Percentiles rank a stretch among this genome's conserved stretches.
Conservation (phyloP, 2,888 invertebrate species). For the Tachina fera region DNA sequence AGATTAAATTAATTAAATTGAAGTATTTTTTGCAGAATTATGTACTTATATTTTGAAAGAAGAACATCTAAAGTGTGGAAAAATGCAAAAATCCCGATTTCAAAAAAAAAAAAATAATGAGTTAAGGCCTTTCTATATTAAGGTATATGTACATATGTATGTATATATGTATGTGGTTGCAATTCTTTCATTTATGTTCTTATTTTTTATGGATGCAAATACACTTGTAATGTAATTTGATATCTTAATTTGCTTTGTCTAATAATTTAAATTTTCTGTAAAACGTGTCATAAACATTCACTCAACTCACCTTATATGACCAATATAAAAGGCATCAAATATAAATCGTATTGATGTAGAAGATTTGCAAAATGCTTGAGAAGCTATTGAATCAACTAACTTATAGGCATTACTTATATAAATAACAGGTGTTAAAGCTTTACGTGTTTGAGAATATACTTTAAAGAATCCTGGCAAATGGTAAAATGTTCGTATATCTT, state of each 20-base stretch:
- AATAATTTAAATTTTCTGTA: background rate
- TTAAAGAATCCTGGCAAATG: constrained; percentile 79
- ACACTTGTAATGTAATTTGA: too few relatives aligned
- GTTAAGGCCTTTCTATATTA: too few relatives aligned
- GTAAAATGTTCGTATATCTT: constrained; percentile 74
- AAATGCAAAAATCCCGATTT: too few relatives aligned
- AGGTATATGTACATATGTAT: too few relatives aligned
- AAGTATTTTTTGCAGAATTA: too few relatives aligned
- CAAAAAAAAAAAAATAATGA: too few relatives aligned
- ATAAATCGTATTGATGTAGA: constrained; percentile 82
- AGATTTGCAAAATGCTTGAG: constrained; percentile 76
- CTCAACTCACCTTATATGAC: constrained; percentile 82
- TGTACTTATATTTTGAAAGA: too few relatives aligned
- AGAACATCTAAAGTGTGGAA: too few relatives aligned
- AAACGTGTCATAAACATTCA: background rate
- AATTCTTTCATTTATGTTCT: too few relatives aligned
- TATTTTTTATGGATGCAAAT: too few relatives aligned
- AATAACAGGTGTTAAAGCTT: constrained; percentile 84
- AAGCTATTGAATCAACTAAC: constrained; percentile 80
- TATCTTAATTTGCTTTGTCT: background rate
- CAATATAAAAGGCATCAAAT: constrained; percentile 86
- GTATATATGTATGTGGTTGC: too few relatives aligned
- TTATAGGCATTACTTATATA: constrained; percentile 87
- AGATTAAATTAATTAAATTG: too few relatives aligned
- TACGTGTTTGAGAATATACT: constrained; percentile 79